Evolutionary conservation across 1,140 invertebrate species (phyloP).

Genomic region (Radopholus similis): DNA sequence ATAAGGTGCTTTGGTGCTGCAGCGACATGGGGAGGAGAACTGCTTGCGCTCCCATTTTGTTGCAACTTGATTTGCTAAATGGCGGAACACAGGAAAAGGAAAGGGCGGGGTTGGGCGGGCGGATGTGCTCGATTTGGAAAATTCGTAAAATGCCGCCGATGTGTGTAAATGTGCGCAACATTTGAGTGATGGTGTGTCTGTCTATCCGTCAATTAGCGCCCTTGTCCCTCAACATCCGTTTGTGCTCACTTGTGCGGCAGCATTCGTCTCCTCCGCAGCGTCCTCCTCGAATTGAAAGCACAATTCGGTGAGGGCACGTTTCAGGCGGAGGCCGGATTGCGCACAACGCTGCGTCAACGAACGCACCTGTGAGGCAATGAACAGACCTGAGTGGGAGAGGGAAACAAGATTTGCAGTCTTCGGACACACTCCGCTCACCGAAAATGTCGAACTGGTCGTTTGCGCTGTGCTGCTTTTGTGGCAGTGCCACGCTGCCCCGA

Average conservation of each 20-base stretch:
- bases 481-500: not conserved
- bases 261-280: too few species aligned
- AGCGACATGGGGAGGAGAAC: not conserved
- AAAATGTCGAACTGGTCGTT: conserved; percentile 18
- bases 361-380: conserved; percentile 12
- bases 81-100: not conserved
- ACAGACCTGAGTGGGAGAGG: conserved; percentile 5
- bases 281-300: conserved; percentile 20
- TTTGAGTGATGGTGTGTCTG: not conserved
- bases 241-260: too few species aligned
- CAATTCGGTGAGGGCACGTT: conserved; percentile 12
- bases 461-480: not conserved
- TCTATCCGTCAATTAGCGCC: not conserved
- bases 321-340: conserved; percentile 8
- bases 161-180: not conserved
- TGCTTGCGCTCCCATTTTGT: not conserved
- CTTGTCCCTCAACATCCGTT: too few species aligned
- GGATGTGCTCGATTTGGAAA: not conserved
- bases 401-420: too few species aligned
- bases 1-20: too few species aligned
- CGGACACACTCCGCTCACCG: not conserved
- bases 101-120: not conserved
- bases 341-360: conserved; percentile 1
- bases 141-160: not conserved
- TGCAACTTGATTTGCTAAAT: not conserved